Base-by-base conservation (phyloP, 2,888 invertebrate genomes). In the Erpobdella octoculata region DNA sequence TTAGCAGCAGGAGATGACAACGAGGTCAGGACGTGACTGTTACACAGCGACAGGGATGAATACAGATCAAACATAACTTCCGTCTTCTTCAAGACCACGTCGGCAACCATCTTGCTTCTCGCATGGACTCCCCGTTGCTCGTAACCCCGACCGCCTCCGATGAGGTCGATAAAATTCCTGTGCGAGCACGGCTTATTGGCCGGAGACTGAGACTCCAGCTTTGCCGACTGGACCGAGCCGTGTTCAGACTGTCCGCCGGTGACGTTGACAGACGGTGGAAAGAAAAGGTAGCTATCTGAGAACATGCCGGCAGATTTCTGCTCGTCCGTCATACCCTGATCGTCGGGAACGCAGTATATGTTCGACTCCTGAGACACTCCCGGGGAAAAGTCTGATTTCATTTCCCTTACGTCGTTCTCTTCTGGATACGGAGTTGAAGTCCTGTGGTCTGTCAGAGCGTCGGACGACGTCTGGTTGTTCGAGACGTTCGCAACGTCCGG, bases 31-130 rank as follows among this genome's bases (percentile, higher is more conserved):
- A 48, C 48, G 12, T 69, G 28, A 8, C 58, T 41, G 0, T 31
- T 28, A 37, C 53, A 69, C 2, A 69, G 58, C 3, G 53, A 69
- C 0, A 69, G 6, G n/a, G 46, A 28, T 21, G 31, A 58, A 28
- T 41, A 88, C 78, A 93, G 86, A 75, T 90, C 87, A n/a, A 65
- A 89, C 89, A 93, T 91, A 25, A 91, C 91, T 0, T 90, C 89
- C 46, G 76, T 76, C 69, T 81, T 78, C n/a, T 78, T 78, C 31
- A 81, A 77, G 37, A 82, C 80, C 28, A 81, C 78, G 72, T 82
- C 81, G 5, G 81, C 76, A 33, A 82, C 71, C 35, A 62, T 62
- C 25, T 62, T 35, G 33, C 62, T 62, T 31, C 35, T 62, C 33
- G 28, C 62, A 12, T 33, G 33, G 28, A 9, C 33, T 62, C 62